phyloP scores from a whole-genome alignment of 2,888 invertebrate species.

The Polylopha cassiicola region DNA sequence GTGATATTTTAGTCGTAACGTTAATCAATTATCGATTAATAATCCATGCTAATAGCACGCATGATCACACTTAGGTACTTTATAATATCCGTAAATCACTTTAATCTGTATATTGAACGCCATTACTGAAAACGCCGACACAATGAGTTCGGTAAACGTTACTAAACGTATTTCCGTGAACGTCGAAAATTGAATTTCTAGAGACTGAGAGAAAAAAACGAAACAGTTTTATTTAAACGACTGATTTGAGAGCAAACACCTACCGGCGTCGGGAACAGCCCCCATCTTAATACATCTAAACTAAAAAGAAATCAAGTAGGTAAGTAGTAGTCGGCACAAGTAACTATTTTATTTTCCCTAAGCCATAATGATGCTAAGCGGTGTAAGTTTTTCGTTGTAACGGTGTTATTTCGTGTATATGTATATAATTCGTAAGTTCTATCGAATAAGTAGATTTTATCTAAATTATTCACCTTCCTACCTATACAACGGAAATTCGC shows the following conservation, averaged over 20 bases:
- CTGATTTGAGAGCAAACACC: constrained; percentile 71
- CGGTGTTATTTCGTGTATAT: too few relatives aligned
- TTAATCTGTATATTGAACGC: constrained; percentile 21
- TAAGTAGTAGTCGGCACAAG: constrained; percentile 7
- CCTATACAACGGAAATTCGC: too few relatives aligned
- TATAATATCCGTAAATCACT: constrained; percentile 2
- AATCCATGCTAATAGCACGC: too few relatives aligned
- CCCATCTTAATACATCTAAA: constrained; percentile 48
- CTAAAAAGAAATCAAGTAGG: constrained; percentile 20
- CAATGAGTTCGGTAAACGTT: constrained; percentile 50
- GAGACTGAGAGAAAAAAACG: constrained; percentile 50
- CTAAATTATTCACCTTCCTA: too few relatives aligned
- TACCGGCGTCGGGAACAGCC: constrained; percentile 42
- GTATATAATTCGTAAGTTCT: too few relatives aligned
- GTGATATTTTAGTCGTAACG: too few relatives aligned
- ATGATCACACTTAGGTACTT: too few relatives aligned
- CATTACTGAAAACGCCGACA: constrained; percentile 32
- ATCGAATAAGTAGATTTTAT: too few relatives aligned
- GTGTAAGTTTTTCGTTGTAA: neutral
- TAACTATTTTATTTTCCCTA: constrained; percentile 5
- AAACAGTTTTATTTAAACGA: constrained; percentile 68
- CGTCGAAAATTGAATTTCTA: constrained; percentile 57
- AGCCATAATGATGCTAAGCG: neutral
- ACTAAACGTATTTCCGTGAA: constrained; percentile 51
- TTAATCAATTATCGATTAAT: too few relatives aligned